Evolutionary conservation across 2,797 vertebrate genomes (phyloP).

Genomic region (Crax fasciolata): DNA sequence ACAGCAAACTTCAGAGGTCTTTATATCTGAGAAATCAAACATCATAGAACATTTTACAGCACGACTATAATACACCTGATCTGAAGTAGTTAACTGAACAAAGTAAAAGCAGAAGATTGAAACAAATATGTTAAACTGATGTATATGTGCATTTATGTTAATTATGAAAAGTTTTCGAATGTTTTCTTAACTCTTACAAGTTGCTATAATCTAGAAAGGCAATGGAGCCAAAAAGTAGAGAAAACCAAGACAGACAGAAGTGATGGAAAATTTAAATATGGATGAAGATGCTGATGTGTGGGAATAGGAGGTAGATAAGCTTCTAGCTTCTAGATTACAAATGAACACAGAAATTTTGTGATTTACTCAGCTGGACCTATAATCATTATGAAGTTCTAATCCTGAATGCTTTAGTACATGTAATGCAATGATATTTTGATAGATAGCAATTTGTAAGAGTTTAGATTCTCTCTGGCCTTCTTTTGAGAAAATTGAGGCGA

Average conservation of each 20-base stretch:
- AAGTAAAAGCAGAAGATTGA: neutral
- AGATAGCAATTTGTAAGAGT: neutral
- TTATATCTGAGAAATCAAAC: neutral
- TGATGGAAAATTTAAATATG: neutral
- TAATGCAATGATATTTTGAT: too few species aligned
- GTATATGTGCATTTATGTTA: neutral
- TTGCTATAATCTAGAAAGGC: neutral
- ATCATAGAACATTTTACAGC: neutral
- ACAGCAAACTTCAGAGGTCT: neutral
- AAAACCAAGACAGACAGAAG: neutral
- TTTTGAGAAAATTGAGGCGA: neutral
- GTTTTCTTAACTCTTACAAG: neutral
- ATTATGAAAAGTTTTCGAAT: neutral
- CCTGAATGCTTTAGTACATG: too few species aligned
- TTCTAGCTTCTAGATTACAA: neutral
- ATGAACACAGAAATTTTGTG: too few species aligned
- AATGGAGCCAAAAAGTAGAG: neutral
- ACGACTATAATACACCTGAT: neutral
- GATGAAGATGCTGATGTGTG: neutral
- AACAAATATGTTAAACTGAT: neutral
- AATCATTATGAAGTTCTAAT: too few species aligned
- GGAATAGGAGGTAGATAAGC: neutral
- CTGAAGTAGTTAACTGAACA: neutral
- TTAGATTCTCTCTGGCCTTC: neutral
- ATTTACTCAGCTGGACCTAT: too few species aligned